Conservation (phyloP, 2,888 invertebrate species). For the Notodonta ziczac region DNA sequence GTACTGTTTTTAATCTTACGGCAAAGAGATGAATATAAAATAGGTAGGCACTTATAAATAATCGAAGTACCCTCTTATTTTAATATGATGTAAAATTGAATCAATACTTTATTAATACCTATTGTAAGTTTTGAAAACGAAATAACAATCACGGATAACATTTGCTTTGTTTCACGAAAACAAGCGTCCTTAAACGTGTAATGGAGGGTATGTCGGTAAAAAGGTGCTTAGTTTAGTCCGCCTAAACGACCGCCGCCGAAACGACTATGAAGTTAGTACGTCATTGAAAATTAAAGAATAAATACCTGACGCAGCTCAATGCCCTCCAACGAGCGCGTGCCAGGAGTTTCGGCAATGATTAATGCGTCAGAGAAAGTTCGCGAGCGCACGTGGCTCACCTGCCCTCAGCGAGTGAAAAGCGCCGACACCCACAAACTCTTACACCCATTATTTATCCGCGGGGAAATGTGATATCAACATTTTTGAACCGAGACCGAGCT, state of each 20-base stretch:
- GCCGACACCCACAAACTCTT: constrained; percentile 29
- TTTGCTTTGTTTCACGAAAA: too few species aligned
- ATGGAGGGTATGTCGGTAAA: not conserved
- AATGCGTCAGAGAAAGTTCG: constrained; percentile 48
- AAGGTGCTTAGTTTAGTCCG: too few species aligned
- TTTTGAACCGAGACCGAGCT: constrained; percentile 21
- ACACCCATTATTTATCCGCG: constrained; percentile 41
- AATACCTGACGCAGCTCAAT: constrained; percentile 27
- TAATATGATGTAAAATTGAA: too few species aligned
- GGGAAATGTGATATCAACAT: constrained; percentile 39
- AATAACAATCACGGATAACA: too few species aligned
- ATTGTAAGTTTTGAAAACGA: too few species aligned
- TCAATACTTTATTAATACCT: too few species aligned
- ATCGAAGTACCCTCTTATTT: too few species aligned
- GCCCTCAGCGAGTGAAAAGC: constrained; percentile 29
- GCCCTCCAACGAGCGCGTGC: constrained; percentile 38
- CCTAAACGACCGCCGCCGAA: too few species aligned
- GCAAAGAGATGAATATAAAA: too few species aligned
- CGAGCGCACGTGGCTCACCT: constrained; percentile 38
- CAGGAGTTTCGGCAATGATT: constrained; percentile 59
- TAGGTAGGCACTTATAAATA: too few species aligned
- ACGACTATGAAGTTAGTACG: not conserved
- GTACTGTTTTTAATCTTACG: too few species aligned
- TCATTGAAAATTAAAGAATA: constrained; percentile 32
- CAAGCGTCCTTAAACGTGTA: not conserved